Base-by-base conservation (phyloP, 2,797 vertebrate genomes). In the Melanotaenia pygmaea region DNA sequence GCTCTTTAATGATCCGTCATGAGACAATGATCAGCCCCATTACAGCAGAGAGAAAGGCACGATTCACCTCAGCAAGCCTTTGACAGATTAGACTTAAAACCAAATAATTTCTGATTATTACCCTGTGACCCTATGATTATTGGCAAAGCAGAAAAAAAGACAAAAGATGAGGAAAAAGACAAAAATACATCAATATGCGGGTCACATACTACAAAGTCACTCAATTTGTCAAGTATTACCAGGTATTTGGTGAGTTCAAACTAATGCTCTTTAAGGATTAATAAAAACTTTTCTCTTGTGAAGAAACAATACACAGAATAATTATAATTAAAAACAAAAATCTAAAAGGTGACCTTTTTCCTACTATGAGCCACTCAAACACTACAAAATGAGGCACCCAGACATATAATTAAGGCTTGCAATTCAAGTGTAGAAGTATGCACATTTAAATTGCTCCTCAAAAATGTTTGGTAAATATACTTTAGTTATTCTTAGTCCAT, bases 1-100 rank as follows among this genome's bases (percentile, higher is more conserved):
- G 89, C 84, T 69, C 86, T 93, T 94, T 94, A 94, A 94, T 94
- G 85, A 92, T 89, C 76, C n/a, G 85, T 93, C 89, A 92, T 61
- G 66, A 91, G 89, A 94, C 89, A 93, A 60, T 64, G 75, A 90
- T 91, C 82, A 88, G 86, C 86, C 91, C 83, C 67, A 75, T 92
- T 93, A 93, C 94, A 94, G 86, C 89, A 92, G 82, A 91, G 70
- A 84, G 79, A 87, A 84, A 74, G 79, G 72, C 70, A 79, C 67
- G 80, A 87, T 86, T 86, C 70, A 81, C 76, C 79, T 90, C 79
- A 92, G 81, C 88, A 89, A 88, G 87, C 73, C 86, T 84, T 86
- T 81, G 73, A 92, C 81, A 92, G 86, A 90, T 90, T 88, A 86
- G 75, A 74, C 28, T 70, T 68, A 82, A 88, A 87, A 82, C 78